These are phyloP conservation scores for Valencia hispanica DNA, from an alignment of 2,797 vertebrate genomes.

Conservation along the genomic window DNA sequence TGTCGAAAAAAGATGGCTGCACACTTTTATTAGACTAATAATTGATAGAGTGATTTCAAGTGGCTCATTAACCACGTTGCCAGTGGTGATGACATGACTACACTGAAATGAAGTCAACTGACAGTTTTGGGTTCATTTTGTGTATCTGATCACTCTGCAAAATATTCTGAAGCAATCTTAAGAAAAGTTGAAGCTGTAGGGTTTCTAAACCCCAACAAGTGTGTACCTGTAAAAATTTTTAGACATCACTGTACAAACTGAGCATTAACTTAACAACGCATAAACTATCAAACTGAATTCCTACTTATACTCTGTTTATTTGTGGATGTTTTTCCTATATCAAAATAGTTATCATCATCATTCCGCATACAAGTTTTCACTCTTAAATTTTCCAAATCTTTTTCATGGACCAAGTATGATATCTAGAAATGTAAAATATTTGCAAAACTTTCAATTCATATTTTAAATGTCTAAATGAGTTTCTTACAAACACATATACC, in stretches of 20 bases:
- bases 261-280: no score
- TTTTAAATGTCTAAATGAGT: background rate
- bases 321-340: background rate
- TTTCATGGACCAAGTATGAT: background rate
- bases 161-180: background rate
- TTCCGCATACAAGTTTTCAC: background rate
- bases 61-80: no score
- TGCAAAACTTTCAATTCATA: background rate
- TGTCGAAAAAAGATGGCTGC: no score
- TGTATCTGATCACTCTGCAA: background rate
- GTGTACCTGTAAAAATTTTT: no score
- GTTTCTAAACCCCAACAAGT: no score
- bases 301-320: background rate
- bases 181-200: no score
- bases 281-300: no score
- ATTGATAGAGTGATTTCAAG: no score
- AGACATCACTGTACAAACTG: no score
- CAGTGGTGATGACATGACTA: no score
- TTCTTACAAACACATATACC: background rate
- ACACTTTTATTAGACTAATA: no score
- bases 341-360: background rate
- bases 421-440: background rate
- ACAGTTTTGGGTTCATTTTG: background rate
- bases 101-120: background rate
- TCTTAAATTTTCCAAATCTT: background rate